phyloP scores from a whole-genome alignment of 2,888 invertebrate genomes.

The Hydrotaea cyrtoneurina region DNA sequence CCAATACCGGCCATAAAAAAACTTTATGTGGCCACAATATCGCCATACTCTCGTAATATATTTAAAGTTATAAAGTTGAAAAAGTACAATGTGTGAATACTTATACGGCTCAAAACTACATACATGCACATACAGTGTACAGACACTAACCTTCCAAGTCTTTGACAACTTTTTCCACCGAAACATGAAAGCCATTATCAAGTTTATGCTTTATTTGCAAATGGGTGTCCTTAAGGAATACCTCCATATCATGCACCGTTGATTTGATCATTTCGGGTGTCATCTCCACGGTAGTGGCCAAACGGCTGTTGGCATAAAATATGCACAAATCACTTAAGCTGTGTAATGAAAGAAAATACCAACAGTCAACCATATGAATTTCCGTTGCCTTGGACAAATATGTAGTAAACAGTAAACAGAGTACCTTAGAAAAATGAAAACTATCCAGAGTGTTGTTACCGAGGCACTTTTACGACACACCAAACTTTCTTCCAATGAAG shows the following conservation, averaged over 20 bases:
- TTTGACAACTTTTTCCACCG: constrained; percentile 83
- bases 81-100: constrained; percentile 1
- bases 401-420: too few species aligned
- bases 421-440: constrained; percentile 78
- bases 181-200: constrained; percentile 83
- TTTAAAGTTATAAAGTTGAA: constrained; percentile 54
- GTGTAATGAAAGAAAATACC: constrained; percentile 69
- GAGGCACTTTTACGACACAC: constrained; percentile 78
- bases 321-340: constrained; percentile 84
- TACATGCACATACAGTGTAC: neutral
- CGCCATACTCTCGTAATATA: constrained; percentile 37
- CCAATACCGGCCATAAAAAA: constrained; percentile 20
- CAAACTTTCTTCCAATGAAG: constrained; percentile 76
- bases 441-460: constrained; percentile 77
- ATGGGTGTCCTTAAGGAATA: constrained; percentile 85
- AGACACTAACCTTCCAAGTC: constrained; percentile 84
- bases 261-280: constrained; percentile 83
- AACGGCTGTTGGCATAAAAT: constrained; percentile 85
- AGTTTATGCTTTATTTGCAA: constrained; percentile 84
- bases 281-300: constrained; percentile 83
- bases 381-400: neutral
- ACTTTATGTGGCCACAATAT: neutral
- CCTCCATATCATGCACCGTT: constrained; percentile 84
- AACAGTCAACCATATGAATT: neutral
- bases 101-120: neutral